Evolutionary conservation across 2,113 vertebrate species (phyloP).

Genomic region (Steatornis caripensis): DNA sequence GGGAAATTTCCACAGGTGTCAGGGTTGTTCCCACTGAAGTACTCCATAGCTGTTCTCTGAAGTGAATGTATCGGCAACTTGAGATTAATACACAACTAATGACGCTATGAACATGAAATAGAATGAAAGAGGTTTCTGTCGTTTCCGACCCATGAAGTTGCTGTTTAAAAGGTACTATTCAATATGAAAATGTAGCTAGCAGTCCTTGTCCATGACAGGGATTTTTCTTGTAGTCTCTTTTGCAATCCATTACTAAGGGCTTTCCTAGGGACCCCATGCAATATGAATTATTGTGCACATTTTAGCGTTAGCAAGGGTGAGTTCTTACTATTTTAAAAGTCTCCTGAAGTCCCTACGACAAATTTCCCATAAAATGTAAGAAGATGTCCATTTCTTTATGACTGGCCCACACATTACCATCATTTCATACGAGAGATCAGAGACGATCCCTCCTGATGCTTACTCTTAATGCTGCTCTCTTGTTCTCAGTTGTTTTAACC

Average conservation of each 20-base stretch:
- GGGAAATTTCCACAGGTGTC: background rate
- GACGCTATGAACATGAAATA: background rate
- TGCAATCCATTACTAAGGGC: background rate
- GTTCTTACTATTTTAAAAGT: background rate
- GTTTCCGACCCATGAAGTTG: background rate
- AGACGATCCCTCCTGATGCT: background rate
- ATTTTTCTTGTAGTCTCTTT: background rate
- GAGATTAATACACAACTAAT: background rate
- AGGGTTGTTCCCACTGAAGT: background rate
- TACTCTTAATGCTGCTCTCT: background rate
- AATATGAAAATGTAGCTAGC: background rate
- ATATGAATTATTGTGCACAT: background rate
- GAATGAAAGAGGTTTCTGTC: background rate
- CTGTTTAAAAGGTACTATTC: background rate
- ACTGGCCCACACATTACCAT: background rate
- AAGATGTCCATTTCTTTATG: background rate
- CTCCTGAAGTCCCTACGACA: background rate
- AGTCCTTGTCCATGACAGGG: background rate
- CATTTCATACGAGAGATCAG: background rate
- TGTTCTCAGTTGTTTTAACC: background rate
- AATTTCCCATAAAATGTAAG: background rate
- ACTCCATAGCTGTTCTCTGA: background rate
- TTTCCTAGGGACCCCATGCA: background rate
- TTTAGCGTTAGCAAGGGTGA: background rate
- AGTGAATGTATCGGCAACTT: background rate